Percentiles rank a stretch among this genome's conserved stretches.
Conservation (phyloP, 2,113 vertebrate species). For the Oryzias celebensis region DNA sequence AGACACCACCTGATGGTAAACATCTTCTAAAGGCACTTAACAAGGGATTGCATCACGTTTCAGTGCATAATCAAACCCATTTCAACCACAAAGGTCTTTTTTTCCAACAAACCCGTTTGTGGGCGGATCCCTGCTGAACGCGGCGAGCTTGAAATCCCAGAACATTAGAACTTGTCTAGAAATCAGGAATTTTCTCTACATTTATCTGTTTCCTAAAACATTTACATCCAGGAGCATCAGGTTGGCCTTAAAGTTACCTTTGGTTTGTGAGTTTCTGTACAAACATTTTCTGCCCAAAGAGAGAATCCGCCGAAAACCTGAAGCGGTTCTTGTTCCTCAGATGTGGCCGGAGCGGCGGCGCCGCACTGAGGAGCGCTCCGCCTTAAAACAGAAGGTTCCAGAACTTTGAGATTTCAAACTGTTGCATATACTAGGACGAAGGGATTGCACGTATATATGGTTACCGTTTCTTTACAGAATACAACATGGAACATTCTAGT, state of each 20-base stretch:
- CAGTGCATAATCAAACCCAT: conserved; percentile 60
- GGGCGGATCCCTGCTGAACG: conserved; percentile 16
- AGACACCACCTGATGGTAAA: conserved; percentile 55
- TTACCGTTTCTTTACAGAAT: conserved; percentile 64
- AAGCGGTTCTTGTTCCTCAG: too few species aligned
- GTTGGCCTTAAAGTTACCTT: conserved; percentile 65
- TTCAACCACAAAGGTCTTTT: conserved; percentile 34
- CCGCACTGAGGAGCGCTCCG: conserved; percentile 38
- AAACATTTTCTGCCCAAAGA: conserved; percentile 42
- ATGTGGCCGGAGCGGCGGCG: too few species aligned
- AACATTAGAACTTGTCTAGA: conserved; percentile 25
- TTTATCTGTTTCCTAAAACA: conserved; percentile 37
- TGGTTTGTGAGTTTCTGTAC: conserved; percentile 68
- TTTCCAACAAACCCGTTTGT: conserved; percentile 32
- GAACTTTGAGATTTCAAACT: conserved; percentile 43
- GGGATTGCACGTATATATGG: conserved; percentile 74
- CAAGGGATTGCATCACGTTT: conserved; percentile 63
- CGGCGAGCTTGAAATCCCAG: conserved; percentile 6
- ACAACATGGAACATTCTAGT: conserved; percentile 64
- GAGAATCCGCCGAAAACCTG: conserved; percentile 42
- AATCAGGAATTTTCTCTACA: conserved; percentile 23
- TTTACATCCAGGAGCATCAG: conserved; percentile 53
- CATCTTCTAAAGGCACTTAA: conserved; percentile 72
- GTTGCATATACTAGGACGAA: conserved; percentile 71
- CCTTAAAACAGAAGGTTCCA: conserved; percentile 31